phyloP scores from a whole-genome alignment of 2,797 vertebrate genomes.

The Microchirus variegatus region DNA sequence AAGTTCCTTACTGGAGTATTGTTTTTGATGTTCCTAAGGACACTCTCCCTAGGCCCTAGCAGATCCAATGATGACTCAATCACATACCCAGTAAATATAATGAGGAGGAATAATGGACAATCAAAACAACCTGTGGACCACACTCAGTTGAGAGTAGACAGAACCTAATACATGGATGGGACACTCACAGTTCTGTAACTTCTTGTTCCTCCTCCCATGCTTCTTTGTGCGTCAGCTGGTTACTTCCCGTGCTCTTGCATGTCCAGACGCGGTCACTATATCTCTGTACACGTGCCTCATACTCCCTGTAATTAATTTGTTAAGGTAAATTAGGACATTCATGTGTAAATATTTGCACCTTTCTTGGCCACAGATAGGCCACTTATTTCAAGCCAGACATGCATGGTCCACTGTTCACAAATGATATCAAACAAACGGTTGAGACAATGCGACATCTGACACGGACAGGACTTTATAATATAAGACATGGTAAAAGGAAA shows the following conservation, averaged over 20 bases:
- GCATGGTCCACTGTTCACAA: neutral
- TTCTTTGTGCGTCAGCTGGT: slow-evolving; percentile 96
- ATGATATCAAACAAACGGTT: neutral
- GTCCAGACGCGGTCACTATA: slow-evolving; percentile 96
- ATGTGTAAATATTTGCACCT: neutral
- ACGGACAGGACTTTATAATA: neutral
- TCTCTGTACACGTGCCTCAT: slow-evolving; percentile 89
- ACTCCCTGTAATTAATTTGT: slow-evolving; percentile 87
- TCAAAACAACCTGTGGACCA: too few species aligned
- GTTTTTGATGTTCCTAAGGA: neutral
- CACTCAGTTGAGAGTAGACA: neutral
- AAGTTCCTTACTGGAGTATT: neutral
- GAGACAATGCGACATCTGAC: neutral
- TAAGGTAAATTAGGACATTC: slow-evolving; percentile 80
- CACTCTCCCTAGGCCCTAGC: slow-evolving; percentile 20
- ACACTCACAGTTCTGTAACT: slow-evolving; percentile 97
- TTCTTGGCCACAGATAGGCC: neutral
- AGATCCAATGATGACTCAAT: slow-evolving; percentile 61
- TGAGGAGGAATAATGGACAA: slow-evolving; percentile 27
- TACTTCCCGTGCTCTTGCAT: slow-evolving; percentile 98
- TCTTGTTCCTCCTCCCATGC: slow-evolving; percentile 99
- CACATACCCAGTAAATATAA: slow-evolving; percentile 63
- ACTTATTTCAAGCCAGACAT: neutral
- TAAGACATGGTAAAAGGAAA: too few species aligned
- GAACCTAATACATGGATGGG: neutral